Conservation (phyloP, 2,113 vertebrate species). For the Anseranas semipalmata region DNA sequence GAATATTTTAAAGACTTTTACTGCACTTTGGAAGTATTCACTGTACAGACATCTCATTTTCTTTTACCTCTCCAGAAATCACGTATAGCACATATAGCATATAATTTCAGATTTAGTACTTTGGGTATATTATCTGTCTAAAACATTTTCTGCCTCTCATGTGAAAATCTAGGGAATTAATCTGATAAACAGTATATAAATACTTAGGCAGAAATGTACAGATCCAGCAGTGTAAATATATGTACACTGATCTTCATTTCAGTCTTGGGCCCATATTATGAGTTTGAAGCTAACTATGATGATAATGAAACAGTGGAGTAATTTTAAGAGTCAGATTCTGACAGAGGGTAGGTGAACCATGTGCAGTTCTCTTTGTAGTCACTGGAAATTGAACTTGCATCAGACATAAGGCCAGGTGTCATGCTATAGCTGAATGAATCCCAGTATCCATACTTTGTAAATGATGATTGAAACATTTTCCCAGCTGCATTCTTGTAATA, state of each 20-base stretch:
- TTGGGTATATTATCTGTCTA: neutral
- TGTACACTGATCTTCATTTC: neutral
- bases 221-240: neutral
- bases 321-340: neutral
- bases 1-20: neutral
- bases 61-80: too few relatives aligned
- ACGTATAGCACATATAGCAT: too few relatives aligned
- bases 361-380: neutral
- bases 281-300: neutral
- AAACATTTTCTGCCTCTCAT: neutral
- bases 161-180: neutral
- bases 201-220: fast-evolving
- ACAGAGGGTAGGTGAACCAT: neutral
- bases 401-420: neutral
- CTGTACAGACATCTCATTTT: too few relatives aligned
- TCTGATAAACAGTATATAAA: neutral
- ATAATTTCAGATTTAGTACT: neutral
- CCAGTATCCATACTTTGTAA: neutral
- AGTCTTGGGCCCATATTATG: neutral
- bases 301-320: neutral
- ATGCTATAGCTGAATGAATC: neutral
- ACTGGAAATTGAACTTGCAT: neutral
- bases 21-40: neutral
- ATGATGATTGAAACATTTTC: neutral
- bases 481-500: neutral